phyloP scores from a whole-genome alignment of 2,888 invertebrate genomes.

The Cloeon dipterum region DNA sequence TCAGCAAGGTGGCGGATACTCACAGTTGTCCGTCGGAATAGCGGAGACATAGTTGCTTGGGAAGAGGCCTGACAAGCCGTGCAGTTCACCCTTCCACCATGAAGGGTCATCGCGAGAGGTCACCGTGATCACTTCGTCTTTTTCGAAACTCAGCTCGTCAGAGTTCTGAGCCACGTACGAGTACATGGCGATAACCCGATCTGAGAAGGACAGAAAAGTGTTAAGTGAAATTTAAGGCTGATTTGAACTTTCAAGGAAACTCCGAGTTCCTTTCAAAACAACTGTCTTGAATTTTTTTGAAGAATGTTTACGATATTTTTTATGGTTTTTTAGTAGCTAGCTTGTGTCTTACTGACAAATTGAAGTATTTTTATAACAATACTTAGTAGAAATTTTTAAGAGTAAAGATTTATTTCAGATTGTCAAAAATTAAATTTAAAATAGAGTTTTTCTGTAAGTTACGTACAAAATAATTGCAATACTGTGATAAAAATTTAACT shows the following conservation, averaged over 20 bases:
- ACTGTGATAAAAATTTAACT: too few species aligned
- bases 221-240: conserved; percentile 1
- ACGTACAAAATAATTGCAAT: too few species aligned
- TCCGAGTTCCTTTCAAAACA: too few species aligned
- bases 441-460: too few species aligned
- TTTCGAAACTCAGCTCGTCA: conserved; percentile 81
- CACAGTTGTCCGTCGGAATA: conserved; percentile 21
- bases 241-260: too few species aligned
- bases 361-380: too few species aligned
- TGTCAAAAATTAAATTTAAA: too few species aligned
- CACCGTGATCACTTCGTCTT: conserved; percentile 75
- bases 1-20: too few species aligned
- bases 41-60: conserved; percentile 79
- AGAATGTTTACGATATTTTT: too few species aligned
- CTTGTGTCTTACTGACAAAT: too few species aligned
- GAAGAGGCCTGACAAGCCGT: conserved; percentile 74
- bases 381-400: not conserved
- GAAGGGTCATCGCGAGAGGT: conserved; percentile 82
- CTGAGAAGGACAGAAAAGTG: conserved; percentile 22
- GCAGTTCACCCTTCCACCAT: conserved; percentile 93
- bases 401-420: not conserved
- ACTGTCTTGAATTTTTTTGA: too few species aligned
- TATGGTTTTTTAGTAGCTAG: too few species aligned
- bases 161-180: conserved; percentile 85
- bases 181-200: conserved; percentile 79